A percentile compares a stretch with the other conserved stretches of the same genome.
phyloP scores from a whole-genome alignment of 2,797 vertebrate species.

The Enteromius radiatus region DNA sequence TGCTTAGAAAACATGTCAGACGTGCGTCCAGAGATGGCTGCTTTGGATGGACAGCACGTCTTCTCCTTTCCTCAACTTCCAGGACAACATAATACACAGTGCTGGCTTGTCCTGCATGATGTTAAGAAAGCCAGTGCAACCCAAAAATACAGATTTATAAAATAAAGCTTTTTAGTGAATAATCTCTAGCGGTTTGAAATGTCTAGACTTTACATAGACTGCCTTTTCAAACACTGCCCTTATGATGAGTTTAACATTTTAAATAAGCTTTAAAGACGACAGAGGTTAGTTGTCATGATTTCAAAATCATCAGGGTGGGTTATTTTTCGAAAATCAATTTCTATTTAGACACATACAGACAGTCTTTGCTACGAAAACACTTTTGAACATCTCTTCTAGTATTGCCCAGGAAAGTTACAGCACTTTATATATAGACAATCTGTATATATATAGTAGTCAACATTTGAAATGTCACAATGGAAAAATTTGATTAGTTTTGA shows the following conservation, averaged over 20 bases:
- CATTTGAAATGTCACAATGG: no score
- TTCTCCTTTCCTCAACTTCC: constrained; percentile 24
- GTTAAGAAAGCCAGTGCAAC: constrained; percentile 31
- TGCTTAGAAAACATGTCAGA: constrained; percentile 34
- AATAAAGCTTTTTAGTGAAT: constrained; percentile 29
- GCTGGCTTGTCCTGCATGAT: constrained; percentile 26
- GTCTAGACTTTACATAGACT: not conserved
- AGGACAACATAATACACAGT: constrained; percentile 31
- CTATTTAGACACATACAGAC: not conserved
- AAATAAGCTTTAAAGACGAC: not conserved
- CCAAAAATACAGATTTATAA: constrained; percentile 13
- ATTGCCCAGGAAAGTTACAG: not conserved
- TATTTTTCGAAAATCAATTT: not conserved
- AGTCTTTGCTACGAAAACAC: not conserved
- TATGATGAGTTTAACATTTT: not conserved
- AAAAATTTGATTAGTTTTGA: no score
- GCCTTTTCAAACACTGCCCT: not conserved
- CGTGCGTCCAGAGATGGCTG: not conserved
- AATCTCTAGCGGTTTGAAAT: not conserved
- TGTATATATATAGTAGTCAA: no score
- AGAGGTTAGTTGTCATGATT: not conserved
- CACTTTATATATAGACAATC: not conserved
- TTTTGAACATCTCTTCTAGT: not conserved
- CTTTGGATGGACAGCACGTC: constrained; percentile 30
- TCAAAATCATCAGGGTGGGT: not conserved